These are phyloP conservation scores for Polymixis flavicincta DNA, from an alignment of 2,888 invertebrate genomes.

Conservation along the genomic window DNA sequence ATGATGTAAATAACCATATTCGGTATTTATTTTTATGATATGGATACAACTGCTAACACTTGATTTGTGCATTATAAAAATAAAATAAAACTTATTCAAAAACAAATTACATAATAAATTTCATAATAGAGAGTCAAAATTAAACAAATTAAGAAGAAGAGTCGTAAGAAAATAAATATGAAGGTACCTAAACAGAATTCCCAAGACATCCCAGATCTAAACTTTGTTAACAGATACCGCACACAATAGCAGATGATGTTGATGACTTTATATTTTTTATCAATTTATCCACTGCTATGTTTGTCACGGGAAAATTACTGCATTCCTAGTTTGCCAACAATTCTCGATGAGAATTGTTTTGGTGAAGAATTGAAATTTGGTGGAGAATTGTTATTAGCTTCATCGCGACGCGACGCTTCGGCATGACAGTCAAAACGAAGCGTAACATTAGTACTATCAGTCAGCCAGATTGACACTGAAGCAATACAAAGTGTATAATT, in stretches of 20 bases:
- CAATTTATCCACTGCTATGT: neutral
- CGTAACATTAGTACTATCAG: neutral
- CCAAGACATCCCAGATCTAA: neutral
- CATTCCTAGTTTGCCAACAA: neutral
- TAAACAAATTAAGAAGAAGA: neutral
- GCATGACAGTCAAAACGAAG: neutral
- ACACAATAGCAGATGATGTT: neutral
- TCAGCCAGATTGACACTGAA: neutral
- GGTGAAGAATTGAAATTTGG: too few species aligned
- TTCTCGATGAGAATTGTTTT: too few species aligned
- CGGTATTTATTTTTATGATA: neutral
- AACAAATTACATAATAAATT: neutral
- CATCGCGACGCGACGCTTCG: neutral
- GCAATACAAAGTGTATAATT: neutral
- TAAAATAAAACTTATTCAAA: too few species aligned
- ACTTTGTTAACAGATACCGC: neutral
- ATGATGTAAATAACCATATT: constrained; percentile 2
- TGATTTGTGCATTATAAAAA: neutral
- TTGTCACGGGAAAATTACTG: neutral
- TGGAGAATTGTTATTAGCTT: neutral
- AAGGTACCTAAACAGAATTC: neutral
- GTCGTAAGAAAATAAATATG: neutral
- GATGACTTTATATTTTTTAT: neutral
- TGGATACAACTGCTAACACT: neutral
- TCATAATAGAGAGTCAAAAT: neutral